These are phyloP conservation scores for Lucinisca nassula DNA, from an alignment of 2,888 invertebrate genomes.

Conservation along the genomic window DNA sequence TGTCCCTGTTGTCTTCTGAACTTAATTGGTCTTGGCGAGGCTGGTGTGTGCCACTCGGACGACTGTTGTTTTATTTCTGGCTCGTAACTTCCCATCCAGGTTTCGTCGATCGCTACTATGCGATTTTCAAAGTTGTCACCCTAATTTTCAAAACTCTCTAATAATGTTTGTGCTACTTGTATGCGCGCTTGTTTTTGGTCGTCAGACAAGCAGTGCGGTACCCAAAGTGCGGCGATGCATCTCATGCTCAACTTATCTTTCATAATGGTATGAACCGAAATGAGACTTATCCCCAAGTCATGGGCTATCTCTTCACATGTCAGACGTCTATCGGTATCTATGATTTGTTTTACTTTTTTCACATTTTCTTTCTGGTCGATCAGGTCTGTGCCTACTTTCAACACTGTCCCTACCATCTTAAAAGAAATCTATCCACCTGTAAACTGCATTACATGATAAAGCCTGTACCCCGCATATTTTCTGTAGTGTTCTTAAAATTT, in stretches of 20 bases:
- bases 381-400: no score
- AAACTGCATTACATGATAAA: no score
- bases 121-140: conserved; percentile 15
- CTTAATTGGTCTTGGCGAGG: not conserved
- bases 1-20: not conserved
- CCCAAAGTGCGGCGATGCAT: conserved; percentile 7
- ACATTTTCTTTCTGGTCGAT: no score
- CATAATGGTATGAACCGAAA: not conserved
- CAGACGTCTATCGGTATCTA: not conserved
- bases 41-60: not conserved
- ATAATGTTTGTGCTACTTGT: not conserved
- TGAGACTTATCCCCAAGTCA: conserved; percentile 5
- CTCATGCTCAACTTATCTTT: conserved; percentile 13
- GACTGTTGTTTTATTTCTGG: not conserved
- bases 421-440: no score
- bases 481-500: no score
- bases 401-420: no score
- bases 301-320: not conserved
- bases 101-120: conserved; percentile 18
- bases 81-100: conserved; percentile 4
- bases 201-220: conserved; percentile 19
- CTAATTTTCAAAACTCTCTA: not conserved
- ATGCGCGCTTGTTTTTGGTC: not conserved
- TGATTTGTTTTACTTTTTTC: no score
- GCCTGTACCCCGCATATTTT: no score